Percentiles rank a stretch among this genome's conserved stretches.
Evolutionary conservation across 2,888 invertebrate species (phyloP).

Genomic region (Apamea monoglypha): DNA sequence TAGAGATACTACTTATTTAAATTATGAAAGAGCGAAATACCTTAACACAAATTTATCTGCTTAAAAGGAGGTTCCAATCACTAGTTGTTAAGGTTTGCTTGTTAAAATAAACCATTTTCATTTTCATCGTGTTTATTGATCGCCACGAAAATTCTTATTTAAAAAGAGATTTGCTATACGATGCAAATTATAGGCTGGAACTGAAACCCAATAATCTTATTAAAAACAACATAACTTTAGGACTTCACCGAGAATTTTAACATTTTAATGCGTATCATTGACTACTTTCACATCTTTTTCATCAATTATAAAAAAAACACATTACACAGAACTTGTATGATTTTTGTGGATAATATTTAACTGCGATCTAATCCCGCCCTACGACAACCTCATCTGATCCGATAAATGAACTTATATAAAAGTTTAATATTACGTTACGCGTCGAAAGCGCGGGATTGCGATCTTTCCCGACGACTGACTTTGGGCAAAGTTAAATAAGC

Average conservation of each 20-base stretch:
- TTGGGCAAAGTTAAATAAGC: slow-evolving; percentile 79
- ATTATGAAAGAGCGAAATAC: background rate
- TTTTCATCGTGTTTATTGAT: background rate
- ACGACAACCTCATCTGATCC: slow-evolving; percentile 67
- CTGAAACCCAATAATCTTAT: background rate
- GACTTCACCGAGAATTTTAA: background rate
- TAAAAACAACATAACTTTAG: background rate
- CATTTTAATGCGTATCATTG: background rate
- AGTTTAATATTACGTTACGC: slow-evolving; percentile 71
- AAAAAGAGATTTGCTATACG: background rate
- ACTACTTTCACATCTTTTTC: background rate
- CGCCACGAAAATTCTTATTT: background rate
- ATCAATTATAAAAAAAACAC: slow-evolving; percentile 39
- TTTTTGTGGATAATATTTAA: slow-evolving; percentile 59
- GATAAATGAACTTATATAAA: slow-evolving; percentile 71
- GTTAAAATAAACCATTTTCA: background rate
- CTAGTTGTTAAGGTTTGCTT: too few species aligned
- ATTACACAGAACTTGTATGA: slow-evolving; percentile 49
- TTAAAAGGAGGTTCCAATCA: background rate
- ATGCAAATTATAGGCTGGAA: background rate
- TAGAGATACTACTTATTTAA: too few species aligned
- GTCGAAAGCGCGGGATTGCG: slow-evolving; percentile 69
- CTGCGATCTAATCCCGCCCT: slow-evolving; percentile 58
- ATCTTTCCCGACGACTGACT: slow-evolving; percentile 73
- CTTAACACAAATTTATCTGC: background rate